phyloP scores from a whole-genome alignment of 2,113 vertebrate species.

The Chloroceryle aenea region DNA sequence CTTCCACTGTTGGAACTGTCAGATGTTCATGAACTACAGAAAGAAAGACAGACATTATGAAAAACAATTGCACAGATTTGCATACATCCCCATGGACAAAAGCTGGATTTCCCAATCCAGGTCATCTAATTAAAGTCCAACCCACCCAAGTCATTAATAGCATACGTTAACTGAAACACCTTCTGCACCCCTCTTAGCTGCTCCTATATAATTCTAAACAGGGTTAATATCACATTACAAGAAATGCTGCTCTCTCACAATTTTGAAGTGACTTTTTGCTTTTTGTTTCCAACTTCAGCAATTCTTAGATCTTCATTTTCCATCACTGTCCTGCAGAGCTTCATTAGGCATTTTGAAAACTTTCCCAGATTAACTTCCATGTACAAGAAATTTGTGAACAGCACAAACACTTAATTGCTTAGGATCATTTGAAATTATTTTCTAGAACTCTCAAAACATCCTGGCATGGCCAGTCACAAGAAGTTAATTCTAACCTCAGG shows the following conservation, averaged over 20 bases:
- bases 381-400: background rate
- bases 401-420: background rate
- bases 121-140: background rate
- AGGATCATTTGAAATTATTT: background rate
- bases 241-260: background rate
- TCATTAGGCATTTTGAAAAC: background rate
- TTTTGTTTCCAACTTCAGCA: background rate
- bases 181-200: background rate
- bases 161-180: background rate
- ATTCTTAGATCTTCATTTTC: background rate
- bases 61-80: background rate
- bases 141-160: background rate
- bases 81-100: background rate
- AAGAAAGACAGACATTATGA: background rate
- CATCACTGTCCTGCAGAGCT: background rate
- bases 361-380: background rate
- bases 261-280: background rate
- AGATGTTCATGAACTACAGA: background rate
- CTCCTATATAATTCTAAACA: background rate
- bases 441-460: background rate
- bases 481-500: background rate
- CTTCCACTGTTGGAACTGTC: rapidly evolving
- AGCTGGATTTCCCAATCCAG: background rate
- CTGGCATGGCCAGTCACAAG: background rate
- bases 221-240: background rate